A percentile compares a stretch with the other conserved stretches of the same genome.
These are phyloP conservation scores for Lepidochrysops patricia DNA, from an alignment of 2,888 invertebrate genomes.

Conservation along the genomic window DNA sequence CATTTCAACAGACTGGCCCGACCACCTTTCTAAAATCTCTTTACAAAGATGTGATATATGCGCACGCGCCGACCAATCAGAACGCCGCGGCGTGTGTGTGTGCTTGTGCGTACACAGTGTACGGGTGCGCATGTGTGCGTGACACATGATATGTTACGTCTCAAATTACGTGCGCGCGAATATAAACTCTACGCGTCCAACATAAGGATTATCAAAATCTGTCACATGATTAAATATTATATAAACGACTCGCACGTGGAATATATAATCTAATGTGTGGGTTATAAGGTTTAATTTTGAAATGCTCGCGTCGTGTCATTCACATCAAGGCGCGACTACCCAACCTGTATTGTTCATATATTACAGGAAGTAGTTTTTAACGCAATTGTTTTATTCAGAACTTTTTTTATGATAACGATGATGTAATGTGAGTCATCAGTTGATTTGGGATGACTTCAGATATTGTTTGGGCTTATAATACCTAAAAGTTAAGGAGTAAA, in stretches of 20 bases:
- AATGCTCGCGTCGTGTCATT: neutral
- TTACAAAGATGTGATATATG: constrained; percentile 53
- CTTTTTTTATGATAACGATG: constrained; percentile 3
- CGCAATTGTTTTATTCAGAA: constrained; percentile 20
- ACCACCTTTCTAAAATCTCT: constrained; percentile 72
- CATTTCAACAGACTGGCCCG: constrained; percentile 46
- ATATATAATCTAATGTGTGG: neutral
- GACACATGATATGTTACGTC: constrained; percentile 41
- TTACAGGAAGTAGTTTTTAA: constrained; percentile 44
- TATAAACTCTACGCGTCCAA: constrained; percentile 31
- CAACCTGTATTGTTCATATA: constrained; percentile 43
- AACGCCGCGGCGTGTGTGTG: constrained; percentile 30
- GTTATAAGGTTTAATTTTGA: neutral
- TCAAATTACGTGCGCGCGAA: constrained; percentile 31
- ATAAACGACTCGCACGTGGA: neutral
- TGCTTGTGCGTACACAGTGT: constrained; percentile 20
- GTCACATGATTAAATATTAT: neutral
- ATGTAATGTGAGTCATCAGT: constrained; percentile 5
- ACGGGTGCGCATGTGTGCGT: constrained; percentile 25
- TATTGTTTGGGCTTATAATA: neutral
- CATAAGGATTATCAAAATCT: constrained; percentile 16
- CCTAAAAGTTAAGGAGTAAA: neutral
- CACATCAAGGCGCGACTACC: constrained; percentile 13
- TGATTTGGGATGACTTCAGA: neutral
- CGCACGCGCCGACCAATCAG: constrained; percentile 50